A percentile compares a stretch with the other conserved stretches of the same genome.
Evolutionary conservation across 2,888 invertebrate species (phyloP).

Genomic region (Agrilus mali): DNA sequence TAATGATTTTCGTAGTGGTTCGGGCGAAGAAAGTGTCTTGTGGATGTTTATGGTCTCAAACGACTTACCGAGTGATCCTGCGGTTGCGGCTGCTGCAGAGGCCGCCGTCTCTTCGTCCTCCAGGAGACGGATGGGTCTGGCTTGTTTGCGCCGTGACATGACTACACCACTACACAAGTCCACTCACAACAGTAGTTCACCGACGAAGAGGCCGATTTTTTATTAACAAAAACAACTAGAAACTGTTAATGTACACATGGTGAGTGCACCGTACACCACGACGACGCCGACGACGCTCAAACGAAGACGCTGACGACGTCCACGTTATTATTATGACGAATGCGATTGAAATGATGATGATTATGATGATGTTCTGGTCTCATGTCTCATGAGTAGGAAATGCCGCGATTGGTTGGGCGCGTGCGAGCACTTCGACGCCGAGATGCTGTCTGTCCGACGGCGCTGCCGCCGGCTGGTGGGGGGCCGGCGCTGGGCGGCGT

Average conservation of each 20-base stretch:
- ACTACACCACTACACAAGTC: slow-evolving; percentile 14
- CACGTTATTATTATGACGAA: too few species aligned
- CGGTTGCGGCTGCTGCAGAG: slow-evolving; percentile 16
- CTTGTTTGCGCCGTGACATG: slow-evolving; percentile 44
- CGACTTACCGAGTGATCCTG: slow-evolving; percentile 24
- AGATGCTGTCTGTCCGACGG: slow-evolving; percentile 34
- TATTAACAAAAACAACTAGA: too few species aligned
- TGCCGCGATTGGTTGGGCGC: slow-evolving; percentile 27
- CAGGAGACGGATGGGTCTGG: slow-evolving; percentile 38
- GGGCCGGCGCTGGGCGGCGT: slow-evolving; percentile 29
- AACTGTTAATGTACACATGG: slow-evolving; percentile 3
- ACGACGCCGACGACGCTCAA: too few species aligned
- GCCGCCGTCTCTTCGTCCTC: slow-evolving; percentile 35
- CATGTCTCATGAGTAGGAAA: slow-evolving; percentile 8
- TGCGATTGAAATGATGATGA: slow-evolving; percentile 8
- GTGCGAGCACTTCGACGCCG: slow-evolving; percentile 34
- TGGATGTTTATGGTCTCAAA: not conserved
- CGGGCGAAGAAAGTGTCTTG: not conserved
- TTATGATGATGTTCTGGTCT: slow-evolving; percentile 14
- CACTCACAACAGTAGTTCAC: slow-evolving; percentile 3
- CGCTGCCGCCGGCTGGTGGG: slow-evolving; percentile 26
- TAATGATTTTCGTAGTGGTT: too few species aligned
- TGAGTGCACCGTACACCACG: not conserved
- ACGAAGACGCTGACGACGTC: too few species aligned
- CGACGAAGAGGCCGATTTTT: too few species aligned